These are phyloP conservation scores for Hydra vulgaris DNA, from an alignment of 30 jellyfish, hydroid and myxozoan species.

Conservation along the genomic window DNA sequence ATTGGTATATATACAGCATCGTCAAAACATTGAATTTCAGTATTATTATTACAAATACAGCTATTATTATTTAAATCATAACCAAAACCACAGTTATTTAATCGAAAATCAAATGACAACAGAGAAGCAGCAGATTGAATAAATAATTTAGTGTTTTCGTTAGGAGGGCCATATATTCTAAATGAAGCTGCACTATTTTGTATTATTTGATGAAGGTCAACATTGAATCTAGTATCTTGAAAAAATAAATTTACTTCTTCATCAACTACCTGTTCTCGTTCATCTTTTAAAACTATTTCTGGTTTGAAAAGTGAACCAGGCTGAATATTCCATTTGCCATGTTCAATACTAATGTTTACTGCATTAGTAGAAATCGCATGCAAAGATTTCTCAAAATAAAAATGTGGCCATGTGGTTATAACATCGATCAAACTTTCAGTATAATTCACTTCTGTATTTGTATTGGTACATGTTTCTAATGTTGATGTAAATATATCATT, in stretches of 20 bases:
- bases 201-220: not conserved
- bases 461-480: not conserved
- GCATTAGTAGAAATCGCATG: conserved; percentile 12
- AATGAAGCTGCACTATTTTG: not conserved
- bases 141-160: not conserved
- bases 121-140: not conserved
- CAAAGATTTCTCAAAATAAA: not conserved
- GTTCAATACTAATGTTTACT: not conserved
- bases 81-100: conserved; percentile 9
- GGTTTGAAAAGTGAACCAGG: conserved; percentile 16
- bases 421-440: not conserved
- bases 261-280: not conserved
- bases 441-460: too few relatives aligned
- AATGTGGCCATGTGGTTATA: conserved; percentile 12
- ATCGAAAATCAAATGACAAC: not conserved
- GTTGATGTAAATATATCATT: conserved; percentile 27
- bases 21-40: not conserved
- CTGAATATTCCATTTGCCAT: not conserved
- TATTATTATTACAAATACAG: not conserved
- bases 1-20: not conserved
- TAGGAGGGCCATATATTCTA: not conserved
- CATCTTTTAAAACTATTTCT: conserved; percentile 2
- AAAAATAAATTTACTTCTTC: not conserved
- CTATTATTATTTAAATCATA: not conserved
- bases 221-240: not conserved